Conservation (phyloP, 1,140 invertebrate species). For the Drosophila punjabiensis region DNA sequence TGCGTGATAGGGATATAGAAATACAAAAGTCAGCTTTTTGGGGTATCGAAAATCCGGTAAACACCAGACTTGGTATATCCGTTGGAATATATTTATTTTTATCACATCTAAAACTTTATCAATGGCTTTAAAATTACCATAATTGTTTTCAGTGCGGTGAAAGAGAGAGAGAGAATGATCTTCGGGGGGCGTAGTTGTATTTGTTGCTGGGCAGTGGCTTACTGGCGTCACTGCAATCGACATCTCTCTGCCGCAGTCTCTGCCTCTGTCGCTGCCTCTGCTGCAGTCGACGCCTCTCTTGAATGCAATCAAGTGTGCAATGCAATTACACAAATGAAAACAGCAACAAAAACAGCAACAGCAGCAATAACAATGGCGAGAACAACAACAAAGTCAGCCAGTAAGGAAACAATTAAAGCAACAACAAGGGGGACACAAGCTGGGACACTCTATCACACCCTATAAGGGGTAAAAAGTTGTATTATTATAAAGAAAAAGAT, state of each 20-base stretch:
- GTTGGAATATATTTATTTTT: background rate
- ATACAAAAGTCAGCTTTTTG: too few relatives aligned
- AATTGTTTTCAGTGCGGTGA: slow-evolving; percentile 10
- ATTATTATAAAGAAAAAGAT: background rate
- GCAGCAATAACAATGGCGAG: slow-evolving; percentile 5
- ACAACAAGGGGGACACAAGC: slow-evolving; percentile 33
- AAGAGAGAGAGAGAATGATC: slow-evolving; percentile 31
- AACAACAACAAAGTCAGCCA: slow-evolving; percentile 5
- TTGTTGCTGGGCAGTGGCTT: slow-evolving; percentile 54
- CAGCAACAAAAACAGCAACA: slow-evolving; percentile 38
- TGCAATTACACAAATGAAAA: slow-evolving; percentile 77
- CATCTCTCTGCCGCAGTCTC: slow-evolving; percentile 13
- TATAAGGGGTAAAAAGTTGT: background rate
- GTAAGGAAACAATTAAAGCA: slow-evolving; percentile 51
- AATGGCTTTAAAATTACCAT: background rate
- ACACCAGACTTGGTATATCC: background rate
- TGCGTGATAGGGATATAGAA: background rate
- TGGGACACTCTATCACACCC: background rate
- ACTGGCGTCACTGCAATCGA: slow-evolving; percentile 67
- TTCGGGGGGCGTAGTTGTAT: slow-evolving; percentile 20
- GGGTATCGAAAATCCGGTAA: too few relatives aligned
- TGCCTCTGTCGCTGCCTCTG: slow-evolving; percentile 11
- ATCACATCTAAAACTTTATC: background rate
- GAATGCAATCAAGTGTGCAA: slow-evolving; percentile 79
- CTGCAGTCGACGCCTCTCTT: slow-evolving; percentile 28